Conservation (phyloP, 2,888 invertebrate genomes). For the Sisyra nigra region DNA sequence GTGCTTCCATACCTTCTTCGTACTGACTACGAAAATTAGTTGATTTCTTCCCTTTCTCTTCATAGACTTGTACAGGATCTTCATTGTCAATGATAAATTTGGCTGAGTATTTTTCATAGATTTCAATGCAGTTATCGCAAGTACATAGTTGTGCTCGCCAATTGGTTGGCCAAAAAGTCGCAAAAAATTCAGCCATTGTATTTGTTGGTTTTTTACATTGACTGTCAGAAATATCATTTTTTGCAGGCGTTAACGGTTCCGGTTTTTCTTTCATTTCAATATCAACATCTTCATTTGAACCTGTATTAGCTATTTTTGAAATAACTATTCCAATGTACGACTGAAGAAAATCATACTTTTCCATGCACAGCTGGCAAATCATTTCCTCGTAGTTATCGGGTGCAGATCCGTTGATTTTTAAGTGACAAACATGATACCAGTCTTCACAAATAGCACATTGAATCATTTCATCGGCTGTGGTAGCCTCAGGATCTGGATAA, state of each 20-base stretch:
- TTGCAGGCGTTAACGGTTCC: slow-evolving; percentile 8
- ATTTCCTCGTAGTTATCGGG: slow-evolving; percentile 61
- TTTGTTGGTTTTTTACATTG: slow-evolving; percentile 25
- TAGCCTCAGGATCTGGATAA: slow-evolving; percentile 84
- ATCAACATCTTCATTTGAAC: slow-evolving; percentile 11
- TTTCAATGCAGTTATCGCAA: slow-evolving; percentile 45
- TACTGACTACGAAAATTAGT: slow-evolving; percentile 40
- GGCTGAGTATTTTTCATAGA: slow-evolving; percentile 56
- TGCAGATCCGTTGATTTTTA: slow-evolving; percentile 34
- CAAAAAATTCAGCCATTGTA: slow-evolving; percentile 27
- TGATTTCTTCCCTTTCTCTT: slow-evolving; percentile 50
- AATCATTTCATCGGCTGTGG: slow-evolving; percentile 79
- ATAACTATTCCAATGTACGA: slow-evolving; percentile 41
- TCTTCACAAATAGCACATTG: slow-evolving; percentile 96
- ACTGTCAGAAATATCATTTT: not conserved
- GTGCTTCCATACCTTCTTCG: slow-evolving; percentile 60
- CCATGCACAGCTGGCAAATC: slow-evolving; percentile 66
- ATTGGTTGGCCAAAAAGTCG: slow-evolving; percentile 60
- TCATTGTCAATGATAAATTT: slow-evolving; percentile 59
- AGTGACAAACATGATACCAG: slow-evolving; percentile 82
- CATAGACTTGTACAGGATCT: slow-evolving; percentile 72
- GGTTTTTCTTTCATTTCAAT: slow-evolving; percentile 8
- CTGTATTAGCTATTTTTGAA: slow-evolving; percentile 11
- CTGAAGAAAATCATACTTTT: slow-evolving; percentile 55
- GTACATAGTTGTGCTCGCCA: slow-evolving; percentile 65